phyloP scores from a whole-genome alignment of 2,888 invertebrate species.

The Balanococcus diminutus region DNA sequence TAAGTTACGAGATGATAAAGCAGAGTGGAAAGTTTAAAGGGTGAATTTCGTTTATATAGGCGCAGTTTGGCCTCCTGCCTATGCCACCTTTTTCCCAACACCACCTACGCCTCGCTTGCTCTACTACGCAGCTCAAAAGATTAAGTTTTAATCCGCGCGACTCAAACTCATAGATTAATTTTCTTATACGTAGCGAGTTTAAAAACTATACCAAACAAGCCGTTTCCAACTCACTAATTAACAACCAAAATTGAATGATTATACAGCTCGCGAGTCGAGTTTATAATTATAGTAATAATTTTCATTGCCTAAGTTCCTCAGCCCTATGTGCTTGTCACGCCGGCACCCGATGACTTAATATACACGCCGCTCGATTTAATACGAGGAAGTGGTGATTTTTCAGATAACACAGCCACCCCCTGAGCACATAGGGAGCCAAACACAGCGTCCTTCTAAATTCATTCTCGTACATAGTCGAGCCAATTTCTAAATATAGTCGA shows the following conservation, averaged over 20 bases:
- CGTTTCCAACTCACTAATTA: conserved; percentile 11
- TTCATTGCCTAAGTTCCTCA: not conserved
- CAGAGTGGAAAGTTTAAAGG: conserved; percentile 32
- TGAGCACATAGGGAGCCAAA: not conserved
- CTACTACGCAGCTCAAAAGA: conserved; percentile 9
- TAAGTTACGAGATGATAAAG: conserved; percentile 34
- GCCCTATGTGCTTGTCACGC: conserved; percentile 23
- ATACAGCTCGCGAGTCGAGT: not conserved
- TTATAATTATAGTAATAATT: conserved; percentile 40
- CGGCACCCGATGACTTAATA: not conserved
- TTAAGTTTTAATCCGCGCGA: conserved; percentile 10
- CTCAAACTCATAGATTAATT: conserved; percentile 24
- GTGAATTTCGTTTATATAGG: not conserved
- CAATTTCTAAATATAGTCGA: not conserved
- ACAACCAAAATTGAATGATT: conserved; percentile 39
- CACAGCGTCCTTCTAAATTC: not conserved
- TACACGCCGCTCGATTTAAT: not conserved
- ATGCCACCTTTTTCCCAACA: not conserved
- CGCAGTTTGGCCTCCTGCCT: not conserved
- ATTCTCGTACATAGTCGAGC: not conserved
- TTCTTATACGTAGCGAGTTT: not conserved
- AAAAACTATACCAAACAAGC: conserved; percentile 2
- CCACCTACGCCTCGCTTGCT: not conserved
- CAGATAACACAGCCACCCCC: not conserved
- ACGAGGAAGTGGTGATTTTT: not conserved